Base-by-base conservation (phyloP, 2,888 invertebrate species). In the Ormyrus labotus region DNA sequence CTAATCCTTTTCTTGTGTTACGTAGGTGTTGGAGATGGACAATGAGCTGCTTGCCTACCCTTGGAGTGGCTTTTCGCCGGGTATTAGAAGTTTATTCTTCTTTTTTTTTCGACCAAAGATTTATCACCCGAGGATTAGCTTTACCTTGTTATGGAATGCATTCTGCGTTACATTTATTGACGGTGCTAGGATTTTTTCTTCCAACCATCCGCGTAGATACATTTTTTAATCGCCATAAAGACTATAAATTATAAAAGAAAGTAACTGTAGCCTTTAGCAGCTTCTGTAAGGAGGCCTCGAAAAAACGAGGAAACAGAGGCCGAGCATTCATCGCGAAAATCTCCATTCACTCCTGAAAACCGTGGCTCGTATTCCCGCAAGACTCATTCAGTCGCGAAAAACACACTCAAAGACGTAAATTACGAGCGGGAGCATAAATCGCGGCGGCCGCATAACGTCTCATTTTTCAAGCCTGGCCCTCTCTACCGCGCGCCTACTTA, bases 381-480 rank as follows among this genome's bases (percentile, higher is more conserved):
- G 58, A 0, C 71, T 6, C 60, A 69, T 69, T 79, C 55, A 57
- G 65, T 69, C 34, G 13, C 19, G 19, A 71, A 51, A 64, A 73
- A 65, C 68, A 50, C 48, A 13, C 57, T 34, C 47, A 45, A 70
- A 60, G 65, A 65, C 51, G 75, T 80, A 64, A 76, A 74, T 80
- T 73, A 75, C 74, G 74, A 72, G 63, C 34, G 11, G 34, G 47
- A 45, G 53, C 76, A 80, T 75, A 81, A 78, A 81, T 83, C 63
- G 47, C 19, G 51, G 51, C 13, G 4, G 34, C 34, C 34, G 34
- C 34, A 34, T 34, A 34, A 34, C 34, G 34, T 5, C 53, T 7
- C 48, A 60, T 73, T 77, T 69, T 70, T 77, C 67, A 63, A 48
- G 9, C 47, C 63, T 10, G 55, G 47, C 7, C 61, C 19, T 34